Conservation (phyloP, 2,113 vertebrate genomes). For the Tonatia bakeri region DNA sequence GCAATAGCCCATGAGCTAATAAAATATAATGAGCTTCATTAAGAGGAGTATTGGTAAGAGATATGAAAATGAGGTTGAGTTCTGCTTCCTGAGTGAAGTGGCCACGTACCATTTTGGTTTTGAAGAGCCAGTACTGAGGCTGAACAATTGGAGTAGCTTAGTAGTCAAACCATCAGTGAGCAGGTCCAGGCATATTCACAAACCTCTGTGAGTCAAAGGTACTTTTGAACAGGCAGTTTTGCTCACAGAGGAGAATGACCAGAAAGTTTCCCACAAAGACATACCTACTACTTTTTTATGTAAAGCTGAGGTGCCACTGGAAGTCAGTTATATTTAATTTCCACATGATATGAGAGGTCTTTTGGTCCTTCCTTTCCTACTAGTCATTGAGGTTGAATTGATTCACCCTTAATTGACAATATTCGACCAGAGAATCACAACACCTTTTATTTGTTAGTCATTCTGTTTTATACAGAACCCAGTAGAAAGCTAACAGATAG, state of each 20-base stretch:
- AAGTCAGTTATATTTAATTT: not conserved
- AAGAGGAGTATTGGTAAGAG: not conserved
- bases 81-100: not conserved
- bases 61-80: not conserved
- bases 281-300: not conserved
- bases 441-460: not conserved
- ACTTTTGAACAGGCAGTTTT: not conserved
- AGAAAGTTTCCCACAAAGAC: not conserved
- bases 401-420: not conserved
- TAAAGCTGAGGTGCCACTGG: not conserved
- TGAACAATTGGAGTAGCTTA: not conserved
- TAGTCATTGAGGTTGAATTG: not conserved
- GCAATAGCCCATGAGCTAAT: not conserved
- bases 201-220: not conserved
- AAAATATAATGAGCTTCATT: not conserved
- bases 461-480: not conserved
- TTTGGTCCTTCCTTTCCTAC: not conserved
- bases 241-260: not conserved
- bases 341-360: not conserved
- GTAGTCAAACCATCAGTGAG: not conserved
- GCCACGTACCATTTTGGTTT: not conserved
- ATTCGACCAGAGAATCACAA: not conserved
- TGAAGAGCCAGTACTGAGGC: not conserved
- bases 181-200: not conserved
- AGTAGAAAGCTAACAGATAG: not conserved